phyloP scores from a whole-genome alignment of 2,113 vertebrate species.

The Butorides virescens region DNA sequence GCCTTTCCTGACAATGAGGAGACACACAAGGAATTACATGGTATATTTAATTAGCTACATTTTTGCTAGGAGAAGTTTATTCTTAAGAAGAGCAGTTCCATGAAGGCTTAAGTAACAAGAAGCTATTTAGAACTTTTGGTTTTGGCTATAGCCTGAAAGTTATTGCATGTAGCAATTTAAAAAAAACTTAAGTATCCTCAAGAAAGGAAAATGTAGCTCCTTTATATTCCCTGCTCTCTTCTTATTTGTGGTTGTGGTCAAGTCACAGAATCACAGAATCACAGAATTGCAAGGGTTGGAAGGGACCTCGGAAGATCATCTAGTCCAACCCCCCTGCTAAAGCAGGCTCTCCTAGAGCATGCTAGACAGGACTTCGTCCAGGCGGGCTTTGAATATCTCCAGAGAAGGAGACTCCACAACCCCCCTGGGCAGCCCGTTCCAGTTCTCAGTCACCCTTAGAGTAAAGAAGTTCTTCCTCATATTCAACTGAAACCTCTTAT shows the following conservation, averaged over 20 bases:
- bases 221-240: neutral
- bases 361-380: too few relatives aligned
- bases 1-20: neutral
- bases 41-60: neutral
- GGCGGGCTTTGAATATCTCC: too few relatives aligned
- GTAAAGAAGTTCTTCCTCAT: too few relatives aligned
- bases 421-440: too few relatives aligned
- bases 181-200: neutral
- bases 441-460: too few relatives aligned
- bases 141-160: neutral
- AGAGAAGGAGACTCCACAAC: too few relatives aligned
- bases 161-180: neutral
- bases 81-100: neutral
- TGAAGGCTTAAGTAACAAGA: neutral
- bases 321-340: too few relatives aligned
- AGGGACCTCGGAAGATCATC: too few relatives aligned
- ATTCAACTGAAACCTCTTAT: too few relatives aligned
- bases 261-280: too few relatives aligned
- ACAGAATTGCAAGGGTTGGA: too few relatives aligned
- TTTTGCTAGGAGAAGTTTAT: neutral
- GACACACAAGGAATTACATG: neutral
- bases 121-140: neutral
- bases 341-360: too few relatives aligned
- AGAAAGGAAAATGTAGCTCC: neutral
- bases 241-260: neutral